A percentile compares a stretch with the other conserved stretches of the same genome.
Conservation (phyloP, 2,797 vertebrate genomes). For the Tapera naevia region DNA sequence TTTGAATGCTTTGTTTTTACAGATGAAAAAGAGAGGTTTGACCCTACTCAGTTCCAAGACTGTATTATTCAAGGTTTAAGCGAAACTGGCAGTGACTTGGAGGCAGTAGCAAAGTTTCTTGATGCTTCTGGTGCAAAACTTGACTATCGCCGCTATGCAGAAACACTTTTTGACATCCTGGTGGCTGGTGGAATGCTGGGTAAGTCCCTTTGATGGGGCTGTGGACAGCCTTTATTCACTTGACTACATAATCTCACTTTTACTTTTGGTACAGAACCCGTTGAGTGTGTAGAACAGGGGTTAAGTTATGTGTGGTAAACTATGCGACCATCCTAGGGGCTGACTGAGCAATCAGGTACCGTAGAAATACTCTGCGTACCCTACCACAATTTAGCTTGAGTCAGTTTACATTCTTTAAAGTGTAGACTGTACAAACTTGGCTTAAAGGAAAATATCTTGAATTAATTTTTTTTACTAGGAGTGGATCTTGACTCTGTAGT, state of each 20-base stretch:
- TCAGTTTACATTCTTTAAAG: background rate
- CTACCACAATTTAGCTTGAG: background rate
- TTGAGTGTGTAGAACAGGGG: background rate
- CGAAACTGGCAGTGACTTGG: conserved; percentile 96
- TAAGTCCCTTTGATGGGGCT: conserved; percentile 69
- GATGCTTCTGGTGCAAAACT: conserved; percentile 98
- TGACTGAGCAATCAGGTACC: background rate
- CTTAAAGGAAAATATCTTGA: background rate
- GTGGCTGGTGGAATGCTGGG: conserved; percentile 99
- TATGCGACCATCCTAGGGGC: background rate
- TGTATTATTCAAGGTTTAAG: conserved; percentile 98
- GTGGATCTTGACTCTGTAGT: background rate
- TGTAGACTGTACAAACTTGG: background rate
- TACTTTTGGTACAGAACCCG: background rate
- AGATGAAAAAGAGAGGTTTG: conserved; percentile 99
- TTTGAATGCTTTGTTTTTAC: conserved; percentile 13
- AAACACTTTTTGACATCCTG: conserved; percentile 97
- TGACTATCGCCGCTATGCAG: conserved; percentile 98
- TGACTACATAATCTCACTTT: background rate
- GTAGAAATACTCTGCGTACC: background rate
- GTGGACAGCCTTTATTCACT: background rate
- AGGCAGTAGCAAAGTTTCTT: conserved; percentile 97
- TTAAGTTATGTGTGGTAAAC: background rate
- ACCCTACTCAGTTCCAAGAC: conserved; percentile 98
- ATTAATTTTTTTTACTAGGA: background rate